These are phyloP conservation scores for Drosophila pandora DNA, from an alignment of 1,140 invertebrate genomes.

Conservation along the genomic window DNA sequence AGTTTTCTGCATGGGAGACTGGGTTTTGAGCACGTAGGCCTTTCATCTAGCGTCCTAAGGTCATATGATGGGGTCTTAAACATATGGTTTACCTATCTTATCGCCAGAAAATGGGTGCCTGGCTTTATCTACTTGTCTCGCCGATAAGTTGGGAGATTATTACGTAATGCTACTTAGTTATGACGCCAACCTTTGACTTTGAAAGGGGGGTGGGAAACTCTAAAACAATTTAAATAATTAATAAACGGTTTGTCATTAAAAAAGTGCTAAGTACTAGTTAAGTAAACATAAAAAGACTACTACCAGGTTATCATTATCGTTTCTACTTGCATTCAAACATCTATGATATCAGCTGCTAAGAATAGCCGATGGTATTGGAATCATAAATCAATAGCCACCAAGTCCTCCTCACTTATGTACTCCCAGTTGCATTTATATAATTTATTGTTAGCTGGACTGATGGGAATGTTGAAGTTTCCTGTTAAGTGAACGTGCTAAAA, in stretches of 20 bases:
- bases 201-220: background rate
- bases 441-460: slow-evolving; percentile 17
- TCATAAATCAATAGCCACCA: slow-evolving; percentile 36
- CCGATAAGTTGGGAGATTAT: slow-evolving; percentile 23
- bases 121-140: slow-evolving; percentile 19
- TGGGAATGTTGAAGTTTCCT: slow-evolving; percentile 8
- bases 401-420: background rate
- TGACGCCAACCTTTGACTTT: slow-evolving; percentile 4
- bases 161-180: slow-evolving; percentile 17
- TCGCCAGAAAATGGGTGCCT: slow-evolving; percentile 5
- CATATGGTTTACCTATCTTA: slow-evolving; percentile 49
- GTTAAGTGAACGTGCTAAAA: slow-evolving; percentile 42
- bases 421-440: slow-evolving; percentile 20
- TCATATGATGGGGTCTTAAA: slow-evolving; percentile 35
- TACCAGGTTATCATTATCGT: background rate
- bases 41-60: slow-evolving; percentile 18
- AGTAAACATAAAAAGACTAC: background rate
- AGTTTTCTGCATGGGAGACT: slow-evolving; percentile 40
- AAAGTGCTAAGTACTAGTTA: background rate
- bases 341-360: slow-evolving; percentile 35
- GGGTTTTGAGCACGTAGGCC: slow-evolving; percentile 48
- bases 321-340: slow-evolving; percentile 22
- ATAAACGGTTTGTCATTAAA: background rate
- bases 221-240: background rate
- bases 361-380: slow-evolving; percentile 13